A percentile compares a stretch with the other conserved stretches of the same genome.
phyloP scores from a whole-genome alignment of 2,888 invertebrate genomes.

The Alloscopus bannaensis region DNA sequence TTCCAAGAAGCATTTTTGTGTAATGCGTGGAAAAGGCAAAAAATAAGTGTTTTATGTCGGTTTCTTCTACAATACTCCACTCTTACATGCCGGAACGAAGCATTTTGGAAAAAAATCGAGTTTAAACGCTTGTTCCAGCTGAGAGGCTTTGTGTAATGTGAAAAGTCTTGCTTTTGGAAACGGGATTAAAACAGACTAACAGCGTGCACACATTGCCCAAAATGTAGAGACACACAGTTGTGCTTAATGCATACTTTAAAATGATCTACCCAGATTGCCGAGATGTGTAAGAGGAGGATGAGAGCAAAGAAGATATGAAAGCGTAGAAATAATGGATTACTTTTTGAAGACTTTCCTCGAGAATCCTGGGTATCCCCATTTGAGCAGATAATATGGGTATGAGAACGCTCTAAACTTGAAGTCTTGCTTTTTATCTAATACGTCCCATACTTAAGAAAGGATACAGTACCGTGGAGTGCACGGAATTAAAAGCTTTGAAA shows the following conservation, averaged over 20 bases:
- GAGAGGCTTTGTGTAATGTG: constrained; percentile 57
- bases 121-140: constrained; percentile 60
- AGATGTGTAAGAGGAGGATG: constrained; percentile 19
- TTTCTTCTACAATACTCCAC: constrained; percentile 20
- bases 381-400: constrained; percentile 40
- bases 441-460: not conserved
- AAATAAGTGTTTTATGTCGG: constrained; percentile 4
- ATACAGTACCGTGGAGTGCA: constrained; percentile 12
- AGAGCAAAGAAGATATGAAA: not conserved
- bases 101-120: constrained; percentile 35
- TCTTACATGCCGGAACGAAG: constrained; percentile 44
- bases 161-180: constrained; percentile 26
- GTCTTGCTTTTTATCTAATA: not conserved
- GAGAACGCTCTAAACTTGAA: not conserved
- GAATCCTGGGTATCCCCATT: constrained; percentile 35
- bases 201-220: not conserved
- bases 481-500: constrained; percentile 23
- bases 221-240: not conserved
- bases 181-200: constrained; percentile 1
- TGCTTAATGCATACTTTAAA: constrained; percentile 25
- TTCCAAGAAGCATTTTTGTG: constrained; percentile 8
- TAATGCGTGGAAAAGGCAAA: constrained; percentile 27
- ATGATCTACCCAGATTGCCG: constrained; percentile 33
- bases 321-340: constrained; percentile 44
- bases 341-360: constrained; percentile 36